Base-by-base conservation (phyloP, 2,888 invertebrate species). In the Rhaphigaster nebulosa region DNA sequence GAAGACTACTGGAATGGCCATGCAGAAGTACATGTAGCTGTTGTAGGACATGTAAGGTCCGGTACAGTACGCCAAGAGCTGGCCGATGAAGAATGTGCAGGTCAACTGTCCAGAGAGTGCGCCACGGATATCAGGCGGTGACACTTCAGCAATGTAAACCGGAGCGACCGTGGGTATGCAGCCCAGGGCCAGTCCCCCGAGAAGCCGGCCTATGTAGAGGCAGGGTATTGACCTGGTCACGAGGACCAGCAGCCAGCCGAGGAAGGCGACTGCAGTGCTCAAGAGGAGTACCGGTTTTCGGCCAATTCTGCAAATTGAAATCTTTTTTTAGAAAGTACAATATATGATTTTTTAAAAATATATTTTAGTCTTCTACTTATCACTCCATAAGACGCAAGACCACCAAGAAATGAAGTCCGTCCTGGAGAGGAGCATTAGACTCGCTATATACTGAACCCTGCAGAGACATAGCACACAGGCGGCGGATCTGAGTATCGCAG, bases 1-100 rank as follows among this genome's bases (percentile, higher is more conserved):
- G 91, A 95, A 95, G 26, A 94, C 91, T 8, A 95, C 92, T 0
- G 95, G 95, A 56, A 95, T 93, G 0, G 94, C 92, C 0, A 94
- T 92, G 54, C 95, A 94, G 41, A 94, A 93, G 38, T 94, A 94
- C 0, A 93, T 93, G 45, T 94, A 92, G 38, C 92, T 92, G 0
- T 93, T 91, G 92, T 93, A 95, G 93, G 91, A 94, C 45, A 92
- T 87, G 41, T 90, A 92, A 23, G 92, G 92, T 15, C 92, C 92
- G 12, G 91, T 89, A n/a, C 76, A 56, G 91, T 92, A 93, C 54
- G 91, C 92, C 41, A 92, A 80, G n/a, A 92, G 91, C 20, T 87
- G 87, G 0, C 88, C 88, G 8, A 88, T 3, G 60, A 88, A 88
- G 45, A 60, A 88, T 65, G 65, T 88, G 23, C 54, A 54, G 0